Percentiles rank a stretch among this genome's conserved stretches.
Evolutionary conservation across 2,113 vertebrate species (phyloP).

Genomic region (Hippocampus zosterae): DNA sequence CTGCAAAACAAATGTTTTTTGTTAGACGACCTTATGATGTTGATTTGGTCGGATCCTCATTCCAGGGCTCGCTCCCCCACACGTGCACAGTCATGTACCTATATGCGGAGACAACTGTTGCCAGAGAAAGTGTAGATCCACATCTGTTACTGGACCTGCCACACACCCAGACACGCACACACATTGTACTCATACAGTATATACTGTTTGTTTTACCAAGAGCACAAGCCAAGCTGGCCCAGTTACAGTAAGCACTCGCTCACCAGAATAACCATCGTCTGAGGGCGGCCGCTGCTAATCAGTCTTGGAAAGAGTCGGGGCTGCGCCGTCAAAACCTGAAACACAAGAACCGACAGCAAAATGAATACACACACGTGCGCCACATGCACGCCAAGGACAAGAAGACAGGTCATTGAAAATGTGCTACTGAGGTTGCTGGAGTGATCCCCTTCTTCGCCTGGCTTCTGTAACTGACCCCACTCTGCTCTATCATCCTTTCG

Average conservation of each 20-base stretch:
- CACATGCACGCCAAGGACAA: slow-evolving; percentile 26
- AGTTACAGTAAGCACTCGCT: slow-evolving; percentile 23
- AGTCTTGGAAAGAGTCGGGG: slow-evolving; percentile 65
- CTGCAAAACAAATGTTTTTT: slow-evolving; percentile 75
- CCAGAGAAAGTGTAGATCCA: slow-evolving; percentile 59
- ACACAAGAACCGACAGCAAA: slow-evolving; percentile 55
- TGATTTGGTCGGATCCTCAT: slow-evolving; percentile 71
- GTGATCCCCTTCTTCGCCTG: slow-evolving; percentile 55
- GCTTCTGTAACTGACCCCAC: slow-evolving; percentile 67
- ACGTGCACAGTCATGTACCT: slow-evolving; percentile 47
- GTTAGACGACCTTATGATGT: slow-evolving; percentile 70
- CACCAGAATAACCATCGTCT: slow-evolving; percentile 64
- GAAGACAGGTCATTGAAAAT: slow-evolving; percentile 55
- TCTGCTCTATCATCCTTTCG: slow-evolving; percentile 51
- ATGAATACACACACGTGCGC: slow-evolving; percentile 13
- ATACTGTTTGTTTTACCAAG: slow-evolving; percentile 39
- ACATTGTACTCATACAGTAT: slow-evolving; percentile 13
- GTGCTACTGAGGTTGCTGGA: slow-evolving; percentile 61
- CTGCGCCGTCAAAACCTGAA: slow-evolving; percentile 62
- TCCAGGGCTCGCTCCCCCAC: slow-evolving; percentile 27
- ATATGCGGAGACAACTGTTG: slow-evolving; percentile 63
- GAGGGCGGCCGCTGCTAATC: slow-evolving; percentile 65
- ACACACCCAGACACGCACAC: slow-evolving; percentile 10
- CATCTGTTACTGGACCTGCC: slow-evolving; percentile 68
- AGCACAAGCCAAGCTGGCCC: slow-evolving; percentile 49